These are phyloP conservation scores for Cecidostiba fungosa DNA, from an alignment of 2,888 invertebrate genomes.

Conservation along the genomic window DNA sequence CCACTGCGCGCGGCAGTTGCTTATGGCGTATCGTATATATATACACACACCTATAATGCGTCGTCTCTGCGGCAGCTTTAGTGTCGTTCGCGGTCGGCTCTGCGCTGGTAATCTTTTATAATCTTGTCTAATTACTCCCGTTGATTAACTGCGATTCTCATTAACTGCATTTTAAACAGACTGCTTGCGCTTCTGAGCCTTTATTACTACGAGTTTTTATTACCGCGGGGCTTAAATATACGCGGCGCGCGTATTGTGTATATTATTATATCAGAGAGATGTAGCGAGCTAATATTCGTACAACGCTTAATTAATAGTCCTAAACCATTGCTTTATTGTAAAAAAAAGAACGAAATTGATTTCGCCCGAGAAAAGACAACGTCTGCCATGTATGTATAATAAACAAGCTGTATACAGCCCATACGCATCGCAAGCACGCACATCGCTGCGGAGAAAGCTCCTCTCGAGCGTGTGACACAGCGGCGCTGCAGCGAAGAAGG, in stretches of 20 bases:
- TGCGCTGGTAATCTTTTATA: conserved; percentile 3
- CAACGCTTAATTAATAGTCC: too few species aligned
- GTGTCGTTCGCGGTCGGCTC: conserved; percentile 1
- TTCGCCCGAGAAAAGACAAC: background rate
- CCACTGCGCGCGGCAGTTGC: background rate
- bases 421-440: too few species aligned
- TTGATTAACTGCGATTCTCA: conserved; percentile 10
- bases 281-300: too few species aligned
- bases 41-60: background rate
- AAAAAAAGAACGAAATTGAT: too few species aligned
- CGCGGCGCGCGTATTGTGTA: too few species aligned
- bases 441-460: background rate
- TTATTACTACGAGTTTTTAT: background rate
- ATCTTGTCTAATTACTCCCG: background rate
- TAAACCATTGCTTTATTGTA: too few species aligned
- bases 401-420: too few species aligned
- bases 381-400: background rate
- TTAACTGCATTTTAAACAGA: background rate
- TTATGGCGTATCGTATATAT: background rate
- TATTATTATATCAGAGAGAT: too few species aligned
- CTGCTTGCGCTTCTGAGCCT: background rate
- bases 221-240: background rate
- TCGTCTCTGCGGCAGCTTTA: background rate
- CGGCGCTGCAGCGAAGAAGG: background rate
- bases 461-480: background rate